A percentile compares a stretch with the other conserved stretches of the same genome.
Conservation (phyloP, 92 coral and sea anemone species). For the Meandrina meandrites region DNA sequence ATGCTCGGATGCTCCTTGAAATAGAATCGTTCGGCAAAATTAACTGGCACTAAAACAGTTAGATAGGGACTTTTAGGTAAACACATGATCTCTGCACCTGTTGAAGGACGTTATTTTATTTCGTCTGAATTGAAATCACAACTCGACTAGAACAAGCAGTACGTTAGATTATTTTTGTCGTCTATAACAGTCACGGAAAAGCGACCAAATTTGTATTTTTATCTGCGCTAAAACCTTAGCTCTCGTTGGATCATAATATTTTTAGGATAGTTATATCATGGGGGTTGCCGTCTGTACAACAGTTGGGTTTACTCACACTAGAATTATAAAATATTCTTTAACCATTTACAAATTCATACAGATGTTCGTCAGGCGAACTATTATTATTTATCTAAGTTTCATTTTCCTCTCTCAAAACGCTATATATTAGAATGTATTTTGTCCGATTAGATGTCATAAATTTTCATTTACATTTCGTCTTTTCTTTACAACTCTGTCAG, state of each 20-base stretch:
- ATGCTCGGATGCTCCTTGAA: conserved; percentile 1
- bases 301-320: conserved; percentile 13
- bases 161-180: not conserved
- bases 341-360: conserved; percentile 48
- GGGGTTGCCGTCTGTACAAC: not conserved
- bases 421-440: conserved; percentile 38
- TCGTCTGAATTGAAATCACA: conserved; percentile 21
- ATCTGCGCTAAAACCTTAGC: not conserved
- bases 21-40: conserved; percentile 2
- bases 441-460: conserved; percentile 15
- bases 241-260: not conserved
- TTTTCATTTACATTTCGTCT: conserved; percentile 3
- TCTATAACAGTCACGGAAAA: conserved; percentile 5
- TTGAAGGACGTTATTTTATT: conserved; percentile 12
- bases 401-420: conserved; percentile 32
- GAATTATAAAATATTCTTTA: conserved; percentile 34
- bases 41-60: conserved; percentile 18
- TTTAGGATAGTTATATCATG: not conserved
- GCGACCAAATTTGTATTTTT: conserved; percentile 9
- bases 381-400: conserved; percentile 14
- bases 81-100: conserved; percentile 26
- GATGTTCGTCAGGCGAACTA: conserved; percentile 32
- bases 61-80: conserved; percentile 4
- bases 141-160: conserved; percentile 9
- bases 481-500: conserved; percentile 7